These are phyloP conservation scores for Paragorgia papillata DNA, from an alignment of 92 coral and sea anemone species.

Conservation along the genomic window DNA sequence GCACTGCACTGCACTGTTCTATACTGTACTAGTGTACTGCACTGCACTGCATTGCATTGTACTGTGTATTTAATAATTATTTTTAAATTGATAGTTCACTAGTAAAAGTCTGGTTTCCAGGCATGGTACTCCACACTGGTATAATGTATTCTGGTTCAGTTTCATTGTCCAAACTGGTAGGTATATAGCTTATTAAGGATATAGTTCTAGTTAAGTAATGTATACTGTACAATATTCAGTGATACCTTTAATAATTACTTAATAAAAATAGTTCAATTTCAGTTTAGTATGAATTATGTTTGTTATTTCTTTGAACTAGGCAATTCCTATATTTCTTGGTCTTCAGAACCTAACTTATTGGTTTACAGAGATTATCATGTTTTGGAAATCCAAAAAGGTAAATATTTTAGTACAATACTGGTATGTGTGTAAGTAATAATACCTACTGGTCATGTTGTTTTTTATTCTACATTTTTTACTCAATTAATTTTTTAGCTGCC, in stretches of 20 bases:
- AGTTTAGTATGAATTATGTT: background rate
- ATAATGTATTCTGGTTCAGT: constrained; percentile 91
- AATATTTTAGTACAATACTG: background rate
- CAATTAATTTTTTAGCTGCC: constrained; percentile 7
- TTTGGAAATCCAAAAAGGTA: constrained; percentile 13
- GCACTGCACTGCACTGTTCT: too few species aligned
- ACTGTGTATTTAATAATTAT: constrained; percentile 61
- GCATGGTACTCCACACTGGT: constrained; percentile 70
- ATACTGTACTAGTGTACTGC: too few species aligned
- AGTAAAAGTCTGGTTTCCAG: constrained; percentile 65
- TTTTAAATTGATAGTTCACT: constrained; percentile 58
- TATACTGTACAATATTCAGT: background rate
- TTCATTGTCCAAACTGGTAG: constrained; percentile 89
- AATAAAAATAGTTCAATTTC: too few species aligned
- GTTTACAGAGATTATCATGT: background rate
- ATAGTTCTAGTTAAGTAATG: background rate
- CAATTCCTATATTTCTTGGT: constrained; percentile 17
- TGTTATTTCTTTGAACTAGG: background rate
- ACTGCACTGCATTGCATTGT: too few species aligned
- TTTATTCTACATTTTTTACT: too few species aligned
- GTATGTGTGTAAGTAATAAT: too few species aligned
- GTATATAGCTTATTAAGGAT: background rate
- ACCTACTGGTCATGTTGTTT: too few species aligned
- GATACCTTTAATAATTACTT: too few species aligned
- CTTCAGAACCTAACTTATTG: constrained; percentile 16